phyloP scores from a whole-genome alignment of 2,113 vertebrate species.

The Australoheros scitulus region DNA sequence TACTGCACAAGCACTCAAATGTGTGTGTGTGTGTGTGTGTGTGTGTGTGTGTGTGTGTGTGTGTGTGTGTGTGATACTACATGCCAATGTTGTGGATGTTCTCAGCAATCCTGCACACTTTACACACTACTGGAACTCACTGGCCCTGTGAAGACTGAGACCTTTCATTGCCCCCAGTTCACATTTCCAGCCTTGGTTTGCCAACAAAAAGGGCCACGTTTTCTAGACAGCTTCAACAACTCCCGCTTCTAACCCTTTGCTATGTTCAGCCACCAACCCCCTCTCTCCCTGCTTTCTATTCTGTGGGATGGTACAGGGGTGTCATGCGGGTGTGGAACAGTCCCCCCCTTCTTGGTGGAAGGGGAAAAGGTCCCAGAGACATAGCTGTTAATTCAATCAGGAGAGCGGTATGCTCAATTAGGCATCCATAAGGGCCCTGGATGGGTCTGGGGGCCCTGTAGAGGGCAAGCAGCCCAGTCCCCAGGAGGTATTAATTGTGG shows the following conservation, averaged over 20 bases:
- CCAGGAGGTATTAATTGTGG: conserved; percentile 81
- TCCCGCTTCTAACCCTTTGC: conserved; percentile 58
- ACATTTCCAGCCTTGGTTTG: conserved; percentile 77
- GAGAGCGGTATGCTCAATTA: conserved; percentile 83
- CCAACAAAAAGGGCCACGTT: conserved; percentile 76
- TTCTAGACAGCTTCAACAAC: conserved; percentile 78
- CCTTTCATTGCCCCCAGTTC: conserved; percentile 79
- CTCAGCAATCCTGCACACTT: conserved; percentile 1
- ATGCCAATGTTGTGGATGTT: neutral
- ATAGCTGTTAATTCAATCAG: conserved; percentile 87
- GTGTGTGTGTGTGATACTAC: neutral
- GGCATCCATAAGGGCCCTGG: conserved; percentile 81
- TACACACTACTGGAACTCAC: conserved; percentile 41
- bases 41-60: too few relatives aligned
- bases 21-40: too few relatives aligned
- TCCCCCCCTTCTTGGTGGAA: conserved; percentile 52
- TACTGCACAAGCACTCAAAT: neutral
- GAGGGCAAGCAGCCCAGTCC: conserved; percentile 74
- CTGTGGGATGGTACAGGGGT: conserved; percentile 63
- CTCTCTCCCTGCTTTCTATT: conserved; percentile 28
- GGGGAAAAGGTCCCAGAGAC: conserved; percentile 79
- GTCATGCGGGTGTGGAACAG: conserved; percentile 51
- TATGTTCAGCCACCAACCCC: conserved; percentile 31
- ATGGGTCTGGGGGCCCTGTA: conserved; percentile 71
- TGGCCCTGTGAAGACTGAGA: conserved; percentile 74